Percentiles rank a stretch among this genome's conserved stretches.
These are phyloP conservation scores for Loripinus fragilis DNA, from an alignment of 2,888 invertebrate species.

Conservation along the genomic window DNA sequence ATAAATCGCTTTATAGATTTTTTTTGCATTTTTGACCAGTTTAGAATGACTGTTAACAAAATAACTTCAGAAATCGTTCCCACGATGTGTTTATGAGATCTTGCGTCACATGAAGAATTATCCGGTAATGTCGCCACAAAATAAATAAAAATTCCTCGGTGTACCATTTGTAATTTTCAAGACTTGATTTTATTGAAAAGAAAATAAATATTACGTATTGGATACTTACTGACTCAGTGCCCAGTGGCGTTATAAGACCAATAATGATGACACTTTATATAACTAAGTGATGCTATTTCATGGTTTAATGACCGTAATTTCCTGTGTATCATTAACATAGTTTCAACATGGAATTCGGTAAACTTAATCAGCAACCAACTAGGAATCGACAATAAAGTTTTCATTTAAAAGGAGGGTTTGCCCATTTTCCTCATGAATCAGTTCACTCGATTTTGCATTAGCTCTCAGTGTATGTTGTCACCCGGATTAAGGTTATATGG, in stretches of 20 bases:
- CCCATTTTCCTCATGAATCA: too few relatives aligned
- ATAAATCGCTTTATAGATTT: too few relatives aligned
- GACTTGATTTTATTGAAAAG: neutral
- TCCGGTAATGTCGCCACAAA: neutral
- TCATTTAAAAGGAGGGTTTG: too few relatives aligned
- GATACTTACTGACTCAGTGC: neutral
- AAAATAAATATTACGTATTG: neutral
- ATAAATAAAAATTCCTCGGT: neutral
- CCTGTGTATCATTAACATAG: constrained; percentile 2
- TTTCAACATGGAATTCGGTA: neutral
- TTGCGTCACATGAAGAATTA: neutral
- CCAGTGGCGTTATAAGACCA: neutral
- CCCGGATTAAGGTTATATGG: too few relatives aligned
- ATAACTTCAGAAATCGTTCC: too few relatives aligned
- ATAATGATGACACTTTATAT: neutral
- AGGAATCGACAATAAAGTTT: too few relatives aligned
- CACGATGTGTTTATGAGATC: neutral
- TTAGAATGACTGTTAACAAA: too few relatives aligned
- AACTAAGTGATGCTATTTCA: neutral
- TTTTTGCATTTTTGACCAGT: too few relatives aligned
- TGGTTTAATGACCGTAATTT: neutral
- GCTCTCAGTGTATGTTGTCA: too few relatives aligned
- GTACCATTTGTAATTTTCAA: neutral
- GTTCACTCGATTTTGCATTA: too few relatives aligned
- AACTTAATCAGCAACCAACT: too few relatives aligned